phyloP scores from a whole-genome alignment of 2,888 invertebrate species.

The Sesia bembeciformis region DNA sequence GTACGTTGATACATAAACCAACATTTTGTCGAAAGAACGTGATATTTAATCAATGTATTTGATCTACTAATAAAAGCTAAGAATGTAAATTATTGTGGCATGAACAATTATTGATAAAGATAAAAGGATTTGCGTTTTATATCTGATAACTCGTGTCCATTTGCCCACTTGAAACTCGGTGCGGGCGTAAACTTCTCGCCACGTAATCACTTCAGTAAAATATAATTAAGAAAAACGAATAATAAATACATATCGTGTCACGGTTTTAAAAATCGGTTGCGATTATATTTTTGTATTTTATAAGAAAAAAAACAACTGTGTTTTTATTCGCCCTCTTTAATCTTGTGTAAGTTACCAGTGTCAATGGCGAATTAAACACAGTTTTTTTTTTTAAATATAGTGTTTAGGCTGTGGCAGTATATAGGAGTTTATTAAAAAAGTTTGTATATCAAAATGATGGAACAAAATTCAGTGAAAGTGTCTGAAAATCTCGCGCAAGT shows the following conservation, averaged over 20 bases:
- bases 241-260: too few relatives aligned
- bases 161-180: slow-evolving; percentile 37
- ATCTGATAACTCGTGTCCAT: slow-evolving; percentile 37
- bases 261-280: background rate
- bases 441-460: slow-evolving; percentile 32
- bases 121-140: slow-evolving; percentile 39
- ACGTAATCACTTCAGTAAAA: background rate
- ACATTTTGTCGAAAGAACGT: background rate
- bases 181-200: background rate
- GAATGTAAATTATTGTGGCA: background rate
- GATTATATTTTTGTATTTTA: background rate
- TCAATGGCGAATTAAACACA: background rate
- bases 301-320: background rate
- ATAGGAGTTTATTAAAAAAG: too few relatives aligned
- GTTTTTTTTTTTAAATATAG: slow-evolving; percentile 4
- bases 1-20: too few relatives aligned
- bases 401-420: background rate
- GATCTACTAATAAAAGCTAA: background rate
- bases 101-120: slow-evolving; percentile 16
- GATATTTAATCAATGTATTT: background rate
- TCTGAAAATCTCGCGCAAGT: slow-evolving; percentile 20
- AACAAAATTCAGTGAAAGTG: slow-evolving; percentile 44
- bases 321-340: background rate
- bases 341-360: background rate
- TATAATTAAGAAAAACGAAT: background rate